Conservation (phyloP, 2,113 vertebrate genomes). For the Stigmatopora argus region DNA sequence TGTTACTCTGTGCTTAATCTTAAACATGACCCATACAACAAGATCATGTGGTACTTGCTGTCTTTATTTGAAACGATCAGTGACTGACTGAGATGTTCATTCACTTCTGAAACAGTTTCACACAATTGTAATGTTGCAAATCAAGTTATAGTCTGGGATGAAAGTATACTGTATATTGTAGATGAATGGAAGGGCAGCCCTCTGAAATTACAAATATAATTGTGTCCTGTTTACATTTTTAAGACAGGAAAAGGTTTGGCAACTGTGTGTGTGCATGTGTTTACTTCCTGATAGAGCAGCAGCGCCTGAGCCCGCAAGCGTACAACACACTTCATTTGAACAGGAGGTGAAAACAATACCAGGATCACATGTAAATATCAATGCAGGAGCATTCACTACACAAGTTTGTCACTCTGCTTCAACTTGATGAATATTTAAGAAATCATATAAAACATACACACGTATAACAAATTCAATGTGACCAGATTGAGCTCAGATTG, state of each 20-base stretch:
- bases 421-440: too few species aligned
- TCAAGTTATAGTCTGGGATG: background rate
- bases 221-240: conserved; percentile 14
- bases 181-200: conserved; percentile 11
- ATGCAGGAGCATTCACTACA: too few species aligned
- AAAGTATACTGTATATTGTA: conserved; percentile 1
- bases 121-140: background rate
- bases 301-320: conserved; percentile 8
- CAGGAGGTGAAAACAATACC: conserved; percentile 10
- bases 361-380: background rate
- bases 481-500: background rate
- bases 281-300: conserved; percentile 19
- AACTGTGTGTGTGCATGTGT: conserved; percentile 13
- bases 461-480: background rate
- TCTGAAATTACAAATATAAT: conserved; percentile 8
- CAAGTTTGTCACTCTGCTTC: too few species aligned
- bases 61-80: conserved; percentile 36
- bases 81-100: conserved; percentile 3
- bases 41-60: conserved; percentile 33
- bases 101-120: background rate
- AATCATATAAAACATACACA: background rate
- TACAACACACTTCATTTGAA: conserved; percentile 17
- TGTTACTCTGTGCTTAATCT: conserved; percentile 51
- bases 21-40: conserved; percentile 57
- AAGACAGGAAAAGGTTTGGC: background rate